Percentiles rank a stretch among this genome's conserved stretches.
phyloP scores from a whole-genome alignment of 2,888 invertebrate species.

The Serripes groenlandicus region DNA sequence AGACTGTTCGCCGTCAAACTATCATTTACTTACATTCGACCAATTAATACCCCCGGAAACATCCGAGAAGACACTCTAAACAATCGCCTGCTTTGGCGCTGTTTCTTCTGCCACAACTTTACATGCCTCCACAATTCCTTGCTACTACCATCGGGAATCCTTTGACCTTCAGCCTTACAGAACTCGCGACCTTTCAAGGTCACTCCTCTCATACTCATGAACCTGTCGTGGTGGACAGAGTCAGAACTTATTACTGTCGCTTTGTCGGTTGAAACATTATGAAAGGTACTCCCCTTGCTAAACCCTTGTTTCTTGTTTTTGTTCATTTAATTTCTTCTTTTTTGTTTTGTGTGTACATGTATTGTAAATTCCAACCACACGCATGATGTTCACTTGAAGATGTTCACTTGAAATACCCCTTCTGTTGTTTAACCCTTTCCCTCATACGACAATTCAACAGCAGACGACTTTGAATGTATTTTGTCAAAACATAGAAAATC shows the following conservation, averaged over 20 bases:
- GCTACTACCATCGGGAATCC: slow-evolving; percentile 24
- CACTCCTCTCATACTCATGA: slow-evolving; percentile 57
- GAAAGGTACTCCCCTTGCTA: slow-evolving; percentile 53
- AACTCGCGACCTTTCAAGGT: slow-evolving; percentile 51
- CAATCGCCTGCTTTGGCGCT: slow-evolving; percentile 22
- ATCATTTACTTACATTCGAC: slow-evolving; percentile 42
- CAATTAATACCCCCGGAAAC: slow-evolving; percentile 1
- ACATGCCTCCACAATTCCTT: slow-evolving; percentile 35
- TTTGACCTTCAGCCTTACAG: slow-evolving; percentile 43
- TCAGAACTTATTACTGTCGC: slow-evolving; percentile 53
- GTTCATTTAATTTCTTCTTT: slow-evolving; percentile 29
- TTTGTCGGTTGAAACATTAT: slow-evolving; percentile 51
- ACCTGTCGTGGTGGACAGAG: slow-evolving; percentile 50
- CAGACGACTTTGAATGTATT: too few relatives aligned
- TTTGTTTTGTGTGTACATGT: background rate
- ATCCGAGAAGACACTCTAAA: slow-evolving; percentile 4
- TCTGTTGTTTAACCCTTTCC: too few relatives aligned
- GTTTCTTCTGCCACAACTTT: slow-evolving; percentile 32
- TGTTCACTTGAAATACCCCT: too few relatives aligned
- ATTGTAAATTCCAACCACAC: slow-evolving; percentile 11
- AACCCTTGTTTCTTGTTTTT: slow-evolving; percentile 36
- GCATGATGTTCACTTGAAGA: too few relatives aligned
- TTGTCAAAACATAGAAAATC: too few relatives aligned
- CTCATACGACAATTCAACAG: too few relatives aligned
- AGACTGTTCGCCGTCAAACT: slow-evolving; percentile 15